phyloP scores from a whole-genome alignment of 2,888 invertebrate genomes.

The Orthosia gracilis region DNA sequence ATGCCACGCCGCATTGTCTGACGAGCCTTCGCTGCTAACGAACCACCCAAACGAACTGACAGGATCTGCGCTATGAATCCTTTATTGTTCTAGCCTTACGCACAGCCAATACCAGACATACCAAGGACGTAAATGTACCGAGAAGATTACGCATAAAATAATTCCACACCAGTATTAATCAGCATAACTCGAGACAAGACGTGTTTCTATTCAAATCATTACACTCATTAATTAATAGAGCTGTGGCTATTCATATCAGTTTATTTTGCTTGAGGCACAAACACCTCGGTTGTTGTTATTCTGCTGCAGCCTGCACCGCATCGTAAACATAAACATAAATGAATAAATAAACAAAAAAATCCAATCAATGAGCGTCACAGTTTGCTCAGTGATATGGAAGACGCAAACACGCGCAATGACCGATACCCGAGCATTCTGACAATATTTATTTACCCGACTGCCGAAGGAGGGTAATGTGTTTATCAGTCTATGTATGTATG shows the following conservation, averaged over 20 bases:
- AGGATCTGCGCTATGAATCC: constrained; percentile 59
- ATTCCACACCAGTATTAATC: constrained; percentile 17
- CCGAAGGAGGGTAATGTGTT: too few species aligned
- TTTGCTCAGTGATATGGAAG: constrained; percentile 34
- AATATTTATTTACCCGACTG: too few species aligned
- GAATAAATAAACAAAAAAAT: constrained; percentile 46
- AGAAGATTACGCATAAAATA: constrained; percentile 31
- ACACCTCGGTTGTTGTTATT: constrained; percentile 32
- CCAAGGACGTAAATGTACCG: constrained; percentile 2
- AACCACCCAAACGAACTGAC: constrained; percentile 62
- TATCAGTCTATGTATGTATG: too few species aligned
- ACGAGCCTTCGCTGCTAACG: constrained; percentile 63
- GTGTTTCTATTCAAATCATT: constrained; percentile 39
- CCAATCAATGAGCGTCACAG: constrained; percentile 23
- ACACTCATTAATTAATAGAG: constrained; percentile 27
- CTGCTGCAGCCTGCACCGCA: constrained; percentile 1
- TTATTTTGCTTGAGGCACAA: constrained; percentile 39
- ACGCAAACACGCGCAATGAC: constrained; percentile 26
- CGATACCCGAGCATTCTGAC: constrained; percentile 15
- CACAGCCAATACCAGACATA: constrained; percentile 26
- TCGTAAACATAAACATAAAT: too few species aligned
- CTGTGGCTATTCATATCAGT: constrained; percentile 6
- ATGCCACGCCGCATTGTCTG: constrained; percentile 80
- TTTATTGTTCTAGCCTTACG: constrained; percentile 62
- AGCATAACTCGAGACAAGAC: constrained; percentile 29